Conservation (phyloP, 2,888 invertebrate species). For the Sylvicola cinctus region DNA sequence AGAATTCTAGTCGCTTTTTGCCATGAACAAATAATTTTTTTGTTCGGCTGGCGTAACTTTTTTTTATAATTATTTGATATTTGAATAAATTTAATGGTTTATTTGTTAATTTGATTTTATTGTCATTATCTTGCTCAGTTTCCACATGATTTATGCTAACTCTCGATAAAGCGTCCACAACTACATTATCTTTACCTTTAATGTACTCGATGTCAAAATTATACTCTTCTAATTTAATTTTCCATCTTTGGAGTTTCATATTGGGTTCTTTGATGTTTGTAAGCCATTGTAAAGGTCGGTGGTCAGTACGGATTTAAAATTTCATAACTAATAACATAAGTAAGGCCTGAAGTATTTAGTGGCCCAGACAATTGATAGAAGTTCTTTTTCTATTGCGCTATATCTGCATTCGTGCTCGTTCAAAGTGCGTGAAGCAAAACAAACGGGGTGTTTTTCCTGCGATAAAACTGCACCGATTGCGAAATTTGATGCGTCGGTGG, state of each 20-base stretch:
- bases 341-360: not conserved
- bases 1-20: too few species aligned
- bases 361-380: not conserved
- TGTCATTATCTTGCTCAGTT: not conserved
- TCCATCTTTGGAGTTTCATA: not conserved
- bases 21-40: too few species aligned
- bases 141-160: not conserved
- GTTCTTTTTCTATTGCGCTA: not conserved
- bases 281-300: not conserved
- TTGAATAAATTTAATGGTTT: too few species aligned
- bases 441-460: not conserved
- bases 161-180: not conserved
- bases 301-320: not conserved
- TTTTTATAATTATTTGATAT: too few species aligned
- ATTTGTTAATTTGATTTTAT: too few species aligned
- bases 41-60: too few species aligned
- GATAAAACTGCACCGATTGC: not conserved
- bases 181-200: not conserved
- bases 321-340: not conserved
- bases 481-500: not conserved
- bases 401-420: not conserved
- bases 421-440: not conserved
- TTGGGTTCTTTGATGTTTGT: not conserved
- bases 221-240: not conserved
- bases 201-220: not conserved